Evolutionary conservation across 37 sponge, comb jelly and placozoan genomes (phyloP).

Genomic region (Halichondria panicea): DNA sequence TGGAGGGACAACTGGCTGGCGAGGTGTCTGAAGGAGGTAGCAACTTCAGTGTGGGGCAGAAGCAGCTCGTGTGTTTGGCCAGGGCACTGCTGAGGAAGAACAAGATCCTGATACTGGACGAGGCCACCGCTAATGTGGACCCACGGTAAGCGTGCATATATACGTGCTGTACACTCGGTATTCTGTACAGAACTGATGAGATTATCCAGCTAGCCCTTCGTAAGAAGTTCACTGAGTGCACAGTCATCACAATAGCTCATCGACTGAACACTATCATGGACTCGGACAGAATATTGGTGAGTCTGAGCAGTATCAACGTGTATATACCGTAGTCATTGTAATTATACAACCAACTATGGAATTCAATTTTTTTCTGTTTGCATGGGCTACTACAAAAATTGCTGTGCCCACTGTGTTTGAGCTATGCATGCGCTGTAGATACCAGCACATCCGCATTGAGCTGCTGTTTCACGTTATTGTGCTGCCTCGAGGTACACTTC

Average conservation of each 20-base stretch:
- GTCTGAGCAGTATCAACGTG: no score
- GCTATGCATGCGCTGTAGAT: no score
- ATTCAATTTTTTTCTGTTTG: no score
- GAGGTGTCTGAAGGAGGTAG: conserved; percentile 71
- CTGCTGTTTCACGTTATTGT: no score
- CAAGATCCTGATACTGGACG: conserved; percentile 81
- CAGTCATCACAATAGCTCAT: conserved; percentile 94
- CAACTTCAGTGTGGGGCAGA: conserved; percentile 87
- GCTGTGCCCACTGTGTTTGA: no score
- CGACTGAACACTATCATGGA: conserved; percentile 96
- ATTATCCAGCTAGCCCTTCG: conserved; percentile 83
- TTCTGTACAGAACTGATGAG: conserved; percentile 79
- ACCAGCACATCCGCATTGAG: no score
- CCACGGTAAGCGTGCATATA: conserved; percentile 35
- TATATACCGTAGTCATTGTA: no score
- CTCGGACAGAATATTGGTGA: conserved; percentile 80
- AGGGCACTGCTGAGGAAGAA: conserved; percentile 78
- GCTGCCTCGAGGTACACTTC: no score
- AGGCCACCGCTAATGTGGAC: conserved; percentile 89
- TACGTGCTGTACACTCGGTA: background rate
- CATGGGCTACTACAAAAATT: no score
- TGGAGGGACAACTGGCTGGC: conserved; percentile 55
- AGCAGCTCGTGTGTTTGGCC: conserved; percentile 82
- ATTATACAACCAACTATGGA: no score
- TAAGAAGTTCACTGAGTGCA: conserved; percentile 76